Conservation (phyloP, 2,888 invertebrate species). For the Ametastegia equiseti region DNA sequence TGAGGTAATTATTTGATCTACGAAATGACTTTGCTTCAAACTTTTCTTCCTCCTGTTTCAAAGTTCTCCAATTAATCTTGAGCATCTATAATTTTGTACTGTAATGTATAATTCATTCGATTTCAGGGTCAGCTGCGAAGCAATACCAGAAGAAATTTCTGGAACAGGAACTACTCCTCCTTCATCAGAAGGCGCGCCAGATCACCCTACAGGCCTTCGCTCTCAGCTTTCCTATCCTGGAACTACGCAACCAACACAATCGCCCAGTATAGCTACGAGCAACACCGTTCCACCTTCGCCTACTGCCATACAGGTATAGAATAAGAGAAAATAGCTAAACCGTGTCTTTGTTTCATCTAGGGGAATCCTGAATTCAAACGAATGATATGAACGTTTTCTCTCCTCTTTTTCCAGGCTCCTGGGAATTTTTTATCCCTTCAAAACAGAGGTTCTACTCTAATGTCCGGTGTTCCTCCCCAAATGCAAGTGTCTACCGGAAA, state of each 20-base stretch:
- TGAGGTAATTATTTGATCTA: constrained; percentile 77
- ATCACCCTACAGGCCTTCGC: constrained; percentile 76
- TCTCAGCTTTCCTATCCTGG: constrained; percentile 78
- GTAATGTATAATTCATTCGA: neutral
- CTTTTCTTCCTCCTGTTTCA: neutral
- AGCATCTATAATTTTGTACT: neutral
- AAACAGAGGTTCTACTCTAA: constrained; percentile 55
- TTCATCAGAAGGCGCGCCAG: constrained; percentile 74
- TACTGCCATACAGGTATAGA: constrained; percentile 68
- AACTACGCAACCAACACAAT: constrained; percentile 72
- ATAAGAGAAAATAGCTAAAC: too few relatives aligned
- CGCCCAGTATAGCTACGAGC: constrained; percentile 69
- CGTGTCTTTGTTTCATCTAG: too few relatives aligned
- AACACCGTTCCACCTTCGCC: constrained; percentile 77
- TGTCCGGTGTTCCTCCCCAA: constrained; percentile 51
- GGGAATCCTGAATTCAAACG: neutral
- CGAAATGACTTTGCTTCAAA: too few relatives aligned
- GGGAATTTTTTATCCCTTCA: constrained; percentile 67
- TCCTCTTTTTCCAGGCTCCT: constrained; percentile 60
- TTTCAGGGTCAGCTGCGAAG: constrained; percentile 88
- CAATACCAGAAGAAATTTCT: constrained; percentile 92
- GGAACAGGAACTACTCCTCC: constrained; percentile 86
- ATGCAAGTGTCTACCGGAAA: constrained; percentile 74
- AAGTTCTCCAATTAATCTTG: too few relatives aligned
- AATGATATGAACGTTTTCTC: neutral